phyloP scores from a whole-genome alignment of 2,113 vertebrate genomes.

The Paradisaea rubra region DNA sequence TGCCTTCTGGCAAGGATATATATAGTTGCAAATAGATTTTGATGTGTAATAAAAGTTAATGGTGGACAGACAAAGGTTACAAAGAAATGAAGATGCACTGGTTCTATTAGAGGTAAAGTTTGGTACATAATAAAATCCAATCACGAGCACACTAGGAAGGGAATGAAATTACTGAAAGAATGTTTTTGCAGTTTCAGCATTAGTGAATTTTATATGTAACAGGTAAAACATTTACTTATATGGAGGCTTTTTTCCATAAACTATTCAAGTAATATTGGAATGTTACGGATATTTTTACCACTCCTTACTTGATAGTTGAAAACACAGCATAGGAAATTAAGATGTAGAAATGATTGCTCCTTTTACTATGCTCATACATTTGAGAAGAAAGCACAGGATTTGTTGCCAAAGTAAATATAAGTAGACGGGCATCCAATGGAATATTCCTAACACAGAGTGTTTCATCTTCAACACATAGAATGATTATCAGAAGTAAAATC shows the following conservation, averaged over 20 bases:
- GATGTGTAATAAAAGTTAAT: background rate
- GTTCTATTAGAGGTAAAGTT: background rate
- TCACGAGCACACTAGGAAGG: background rate
- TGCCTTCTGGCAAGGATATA: background rate
- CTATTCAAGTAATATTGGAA: background rate
- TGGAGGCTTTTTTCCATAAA: accelerated
- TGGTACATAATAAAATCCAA: background rate
- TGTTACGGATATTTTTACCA: background rate
- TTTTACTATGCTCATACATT: background rate
- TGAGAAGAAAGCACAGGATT: background rate
- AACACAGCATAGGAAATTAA: background rate
- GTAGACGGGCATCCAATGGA: background rate
- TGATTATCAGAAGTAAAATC: background rate
- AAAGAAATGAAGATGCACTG: background rate
- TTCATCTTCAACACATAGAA: background rate
- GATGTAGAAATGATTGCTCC: background rate
- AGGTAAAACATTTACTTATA: background rate
- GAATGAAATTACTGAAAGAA: background rate
- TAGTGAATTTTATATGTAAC: background rate
- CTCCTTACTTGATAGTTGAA: background rate
- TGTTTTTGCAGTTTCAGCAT: background rate
- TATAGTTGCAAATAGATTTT: background rate
- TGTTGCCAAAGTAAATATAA: background rate
- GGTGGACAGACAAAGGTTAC: background rate
- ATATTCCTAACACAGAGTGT: background rate